Conservation (phyloP, 92 coral and sea anemone genomes). For the Porites cylindrica region DNA sequence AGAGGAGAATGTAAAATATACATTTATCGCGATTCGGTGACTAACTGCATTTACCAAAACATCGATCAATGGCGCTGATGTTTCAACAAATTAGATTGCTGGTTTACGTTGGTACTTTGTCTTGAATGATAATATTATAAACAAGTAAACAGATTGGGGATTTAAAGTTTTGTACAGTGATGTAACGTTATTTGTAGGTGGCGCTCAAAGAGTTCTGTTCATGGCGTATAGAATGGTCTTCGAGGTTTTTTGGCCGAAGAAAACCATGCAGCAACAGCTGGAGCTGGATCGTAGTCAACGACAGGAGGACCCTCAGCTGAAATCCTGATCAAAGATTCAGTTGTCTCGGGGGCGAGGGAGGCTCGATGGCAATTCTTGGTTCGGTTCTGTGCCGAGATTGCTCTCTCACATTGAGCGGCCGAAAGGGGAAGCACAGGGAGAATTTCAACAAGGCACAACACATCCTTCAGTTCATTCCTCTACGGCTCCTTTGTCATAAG, state of each 20-base stretch:
- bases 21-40: conserved; percentile 30
- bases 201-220: conserved; percentile 29
- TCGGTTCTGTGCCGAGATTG: conserved; percentile 51
- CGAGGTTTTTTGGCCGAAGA: conserved; percentile 42
- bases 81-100: conserved; percentile 46
- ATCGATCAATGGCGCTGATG: conserved; percentile 44
- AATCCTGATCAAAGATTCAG: conserved; percentile 44
- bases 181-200: conserved; percentile 33
- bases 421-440: conserved; percentile 34
- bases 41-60: conserved; percentile 44
- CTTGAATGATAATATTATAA: conserved; percentile 38
- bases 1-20: conserved; percentile 46
- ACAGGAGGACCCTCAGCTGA: conserved; percentile 57
- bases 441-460: conserved; percentile 50
- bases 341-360: conserved; percentile 40
- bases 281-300: conserved; percentile 36
- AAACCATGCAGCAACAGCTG: conserved; percentile 49
- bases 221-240: conserved; percentile 46
- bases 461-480: conserved; percentile 45
- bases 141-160: conserved; percentile 42
- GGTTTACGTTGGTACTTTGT: conserved; percentile 33
- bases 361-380: conserved; percentile 31
- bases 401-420: conserved; percentile 45
- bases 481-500: conserved; percentile 49
- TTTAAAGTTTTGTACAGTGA: conserved; percentile 42